phyloP scores from a whole-genome alignment of 2,797 vertebrate species.

The Melanotaenia pygmaea region DNA sequence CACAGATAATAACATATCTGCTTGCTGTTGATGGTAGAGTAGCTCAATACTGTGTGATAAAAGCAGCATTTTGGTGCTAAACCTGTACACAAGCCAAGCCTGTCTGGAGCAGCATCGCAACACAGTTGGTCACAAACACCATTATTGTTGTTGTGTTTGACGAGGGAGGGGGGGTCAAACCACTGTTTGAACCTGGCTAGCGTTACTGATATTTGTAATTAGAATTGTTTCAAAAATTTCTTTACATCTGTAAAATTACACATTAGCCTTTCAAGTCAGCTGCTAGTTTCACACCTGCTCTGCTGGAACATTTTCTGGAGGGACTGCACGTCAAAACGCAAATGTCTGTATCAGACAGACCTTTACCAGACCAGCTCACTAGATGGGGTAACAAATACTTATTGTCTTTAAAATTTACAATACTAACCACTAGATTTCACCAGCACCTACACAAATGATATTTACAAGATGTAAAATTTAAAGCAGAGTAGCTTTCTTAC shows the following conservation, averaged over 20 bases:
- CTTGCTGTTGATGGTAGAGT: too few species aligned
- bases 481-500: slow-evolving; percentile 75
- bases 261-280: background rate
- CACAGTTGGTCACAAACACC: too few species aligned
- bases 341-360: background rate
- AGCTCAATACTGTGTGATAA: too few species aligned
- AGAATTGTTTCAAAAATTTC: background rate
- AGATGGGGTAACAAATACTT: background rate
- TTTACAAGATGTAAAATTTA: background rate
- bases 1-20: too few species aligned
- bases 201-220: background rate
- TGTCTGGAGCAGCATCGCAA: too few species aligned
- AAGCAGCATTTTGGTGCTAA: too few species aligned
- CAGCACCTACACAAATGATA: background rate
- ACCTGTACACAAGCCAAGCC: too few species aligned
- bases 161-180: background rate
- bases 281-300: background rate
- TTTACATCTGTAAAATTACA: background rate
- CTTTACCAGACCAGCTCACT: background rate
- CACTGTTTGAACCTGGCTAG: background rate
- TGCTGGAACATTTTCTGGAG: background rate
- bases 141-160: too few species aligned
- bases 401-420: background rate
- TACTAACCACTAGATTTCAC: background rate
- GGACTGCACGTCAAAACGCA: background rate